Evolutionary conservation across 2,113 vertebrate genomes (phyloP).

Genomic region (Ancistrus triradiatus): DNA sequence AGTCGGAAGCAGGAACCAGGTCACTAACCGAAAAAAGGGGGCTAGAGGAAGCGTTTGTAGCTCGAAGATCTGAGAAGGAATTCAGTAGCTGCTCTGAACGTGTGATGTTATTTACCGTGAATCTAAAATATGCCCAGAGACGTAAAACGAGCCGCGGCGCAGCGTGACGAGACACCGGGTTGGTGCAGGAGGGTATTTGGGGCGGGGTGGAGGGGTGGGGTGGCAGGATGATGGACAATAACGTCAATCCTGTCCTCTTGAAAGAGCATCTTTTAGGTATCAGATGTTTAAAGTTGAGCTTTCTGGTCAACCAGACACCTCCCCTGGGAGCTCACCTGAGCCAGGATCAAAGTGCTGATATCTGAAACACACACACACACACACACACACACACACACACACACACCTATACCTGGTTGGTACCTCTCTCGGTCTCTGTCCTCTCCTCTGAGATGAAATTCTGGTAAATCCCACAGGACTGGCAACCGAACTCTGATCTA

Average conservation of each 20-base stretch:
- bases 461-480: conserved; percentile 40
- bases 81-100: too few relatives aligned
- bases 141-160: too few relatives aligned
- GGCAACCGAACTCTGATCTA: conserved; percentile 10
- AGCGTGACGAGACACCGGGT: too few relatives aligned
- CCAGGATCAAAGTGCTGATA: conserved; percentile 82
- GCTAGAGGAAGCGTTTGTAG: too few relatives aligned
- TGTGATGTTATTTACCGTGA: too few relatives aligned
- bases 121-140: too few relatives aligned
- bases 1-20: too few relatives aligned
- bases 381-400: conserved; percentile 29
- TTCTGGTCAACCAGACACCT: conserved; percentile 89
- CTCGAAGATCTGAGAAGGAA: too few relatives aligned
- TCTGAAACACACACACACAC: conserved; percentile 59
- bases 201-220: conserved; percentile 56
- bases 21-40: too few relatives aligned
- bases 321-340: conserved; percentile 88
- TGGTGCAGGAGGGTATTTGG: conserved; percentile 22
- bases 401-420: conserved; percentile 7
- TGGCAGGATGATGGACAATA: conserved; percentile 76
- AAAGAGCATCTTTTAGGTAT: conserved; percentile 86
- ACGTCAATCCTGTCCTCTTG: conserved; percentile 74
- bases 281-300: conserved; percentile 77
- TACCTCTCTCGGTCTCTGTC: conserved; percentile 12
- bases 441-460: conserved; percentile 26